Evolutionary conservation across 2,797 vertebrate genomes (phyloP), one percentile per base, ranked within the genome.

Genomic region (Poliocrania exsul): DNA sequence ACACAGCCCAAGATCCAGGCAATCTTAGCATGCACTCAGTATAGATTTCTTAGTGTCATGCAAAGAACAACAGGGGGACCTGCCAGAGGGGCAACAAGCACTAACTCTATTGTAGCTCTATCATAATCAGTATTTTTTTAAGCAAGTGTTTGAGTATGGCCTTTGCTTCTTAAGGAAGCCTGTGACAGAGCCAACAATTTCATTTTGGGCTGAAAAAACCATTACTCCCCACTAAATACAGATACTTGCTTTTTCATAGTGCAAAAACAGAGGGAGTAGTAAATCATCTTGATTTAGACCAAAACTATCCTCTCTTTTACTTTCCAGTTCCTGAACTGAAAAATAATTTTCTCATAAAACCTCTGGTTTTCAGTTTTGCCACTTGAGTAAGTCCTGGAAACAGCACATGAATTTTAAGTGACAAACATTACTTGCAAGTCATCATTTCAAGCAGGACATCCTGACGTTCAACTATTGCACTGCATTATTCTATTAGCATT

Each of bases 381-480:
- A 23, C 72, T 78, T 78, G 81, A 16, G 12, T 91, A 81, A 91
- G 33, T 25, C 57, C 69, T 61, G 38, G 35, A 83, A 91, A 58
- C 35, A 71, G 57, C 46, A 73, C 24, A 33, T 23, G 60, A 87
- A 92, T 92, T 80, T 80, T 47, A 89, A 96, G 49, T 83, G 69
- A 74, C 51, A 74, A 82, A 73, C 56, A 85, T 19, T 33, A 66
- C 71, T 73, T 70, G 29, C 38, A 54, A 88, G 79, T 15, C 71
- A 77, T 25, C 44, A 31, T 46, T 86, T 82, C 81, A 61, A 82
- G 69, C 61, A 83, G 79, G 23, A 66, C 29, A 29, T 0, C 0
- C 16, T 44, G 65, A 33, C 0, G 4, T 33, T 16, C 3, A 1
- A 50, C 74, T 60, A 71, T 74, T 2, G 18, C 2, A 0, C 28